phyloP scores from a whole-genome alignment of 2,113 vertebrate species.

The Fulmarus glacialis region DNA sequence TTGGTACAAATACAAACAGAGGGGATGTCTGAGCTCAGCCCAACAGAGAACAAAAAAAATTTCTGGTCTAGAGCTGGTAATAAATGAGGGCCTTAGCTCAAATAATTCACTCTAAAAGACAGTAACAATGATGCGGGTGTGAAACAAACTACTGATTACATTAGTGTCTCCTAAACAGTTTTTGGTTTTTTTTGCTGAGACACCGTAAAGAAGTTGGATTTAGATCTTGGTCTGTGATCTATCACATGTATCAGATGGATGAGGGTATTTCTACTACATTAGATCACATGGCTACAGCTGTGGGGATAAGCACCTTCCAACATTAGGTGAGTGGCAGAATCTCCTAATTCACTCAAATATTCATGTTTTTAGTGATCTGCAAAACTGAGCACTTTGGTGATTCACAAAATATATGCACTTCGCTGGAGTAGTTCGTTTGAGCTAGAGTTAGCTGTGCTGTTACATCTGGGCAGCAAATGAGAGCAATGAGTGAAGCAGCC shows the following conservation, averaged over 20 bases:
- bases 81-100: not conserved
- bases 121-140: not conserved
- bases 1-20: not conserved
- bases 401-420: not conserved
- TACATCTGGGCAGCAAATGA: not conserved
- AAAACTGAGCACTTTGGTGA: not conserved
- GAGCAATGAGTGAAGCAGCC: not conserved
- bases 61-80: not conserved
- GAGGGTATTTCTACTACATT: not conserved
- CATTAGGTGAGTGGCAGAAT: not conserved
- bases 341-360: not conserved
- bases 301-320: not conserved
- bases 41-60: not conserved
- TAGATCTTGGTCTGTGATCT: not conserved
- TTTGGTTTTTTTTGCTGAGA: not conserved
- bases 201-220: not conserved
- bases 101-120: not conserved
- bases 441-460: not conserved
- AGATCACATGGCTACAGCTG: not conserved
- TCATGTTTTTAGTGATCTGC: not conserved
- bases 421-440: not conserved
- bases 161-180: not conserved
- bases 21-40: not conserved
- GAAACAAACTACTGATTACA: not conserved
- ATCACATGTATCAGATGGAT: not conserved